Evolutionary conservation across 2,888 invertebrate genomes (phyloP).

Genomic region (Gastrophysa polygoni): DNA sequence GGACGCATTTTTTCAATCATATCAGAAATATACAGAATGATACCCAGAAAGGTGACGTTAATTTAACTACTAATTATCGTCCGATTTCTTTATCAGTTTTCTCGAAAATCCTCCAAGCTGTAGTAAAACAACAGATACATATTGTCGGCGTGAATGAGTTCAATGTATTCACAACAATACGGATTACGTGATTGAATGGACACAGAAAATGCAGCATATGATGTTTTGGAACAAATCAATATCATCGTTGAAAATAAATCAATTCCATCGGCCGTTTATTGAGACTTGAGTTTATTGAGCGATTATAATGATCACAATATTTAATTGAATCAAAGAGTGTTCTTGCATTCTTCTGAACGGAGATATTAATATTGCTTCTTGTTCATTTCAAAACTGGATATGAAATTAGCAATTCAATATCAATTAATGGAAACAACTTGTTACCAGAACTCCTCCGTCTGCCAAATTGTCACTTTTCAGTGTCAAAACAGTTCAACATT

Average conservation of each 20-base stretch:
- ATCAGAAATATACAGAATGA: no score
- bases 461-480: no score
- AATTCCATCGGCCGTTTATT: not conserved
- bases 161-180: not conserved
- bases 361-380: no score
- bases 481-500: no score
- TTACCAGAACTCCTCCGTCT: no score
- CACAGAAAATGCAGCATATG: not conserved
- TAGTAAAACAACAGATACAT: not conserved
- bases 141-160: not conserved
- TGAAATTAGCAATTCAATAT: no score
- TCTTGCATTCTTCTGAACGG: no score
- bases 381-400: no score
- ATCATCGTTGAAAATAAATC: not conserved
- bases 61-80: not conserved
- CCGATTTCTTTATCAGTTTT: not conserved
- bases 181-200: not conserved
- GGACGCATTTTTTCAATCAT: no score
- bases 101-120: not conserved
- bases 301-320: not conserved
- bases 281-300: not conserved
- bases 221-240: not conserved
- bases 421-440: no score
- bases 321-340: not conserved
- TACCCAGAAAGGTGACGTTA: not conserved